Evolutionary conservation across 2,797 vertebrate genomes (phyloP).

Genomic region (Sternarchorhynchus goeldii): DNA sequence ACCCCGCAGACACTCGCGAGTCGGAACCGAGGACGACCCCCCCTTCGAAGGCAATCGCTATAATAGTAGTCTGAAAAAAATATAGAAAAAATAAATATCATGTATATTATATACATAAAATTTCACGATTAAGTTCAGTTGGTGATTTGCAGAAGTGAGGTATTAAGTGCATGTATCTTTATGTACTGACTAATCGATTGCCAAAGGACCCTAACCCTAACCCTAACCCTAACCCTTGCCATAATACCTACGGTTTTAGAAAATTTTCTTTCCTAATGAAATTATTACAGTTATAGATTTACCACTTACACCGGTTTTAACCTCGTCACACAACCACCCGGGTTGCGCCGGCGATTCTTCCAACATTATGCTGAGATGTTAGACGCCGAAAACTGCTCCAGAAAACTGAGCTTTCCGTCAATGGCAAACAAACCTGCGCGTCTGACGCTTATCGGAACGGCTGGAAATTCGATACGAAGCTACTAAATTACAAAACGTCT

Average conservation of each 20-base stretch:
- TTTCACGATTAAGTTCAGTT: background rate
- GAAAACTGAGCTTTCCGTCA: background rate
- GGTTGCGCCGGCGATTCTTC: conserved; percentile 55
- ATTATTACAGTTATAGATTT: background rate
- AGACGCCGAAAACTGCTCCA: background rate
- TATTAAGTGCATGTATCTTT: background rate
- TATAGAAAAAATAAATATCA: background rate
- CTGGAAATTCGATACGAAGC: conserved; percentile 8
- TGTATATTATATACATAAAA: background rate
- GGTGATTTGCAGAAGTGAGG: background rate
- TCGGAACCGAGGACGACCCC: conserved; percentile 87
- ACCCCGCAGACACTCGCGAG: conserved; percentile 89
- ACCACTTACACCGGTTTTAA: conserved; percentile 74
- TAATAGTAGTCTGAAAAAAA: conserved; percentile 82
- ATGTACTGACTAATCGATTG: too few species aligned
- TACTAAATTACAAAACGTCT: background rate
- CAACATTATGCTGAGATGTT: conserved; percentile 55
- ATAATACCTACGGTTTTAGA: background rate
- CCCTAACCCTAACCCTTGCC: too few species aligned
- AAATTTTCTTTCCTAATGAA: background rate
- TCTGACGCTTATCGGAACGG: background rate
- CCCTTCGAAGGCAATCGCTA: conserved; percentile 80
- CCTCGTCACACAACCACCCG: conserved; percentile 67
- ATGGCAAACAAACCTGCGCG: background rate
- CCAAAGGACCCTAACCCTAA: too few species aligned